phyloP scores from a whole-genome alignment of 2,113 vertebrate species.

The Hydrolagus affinis region DNA sequence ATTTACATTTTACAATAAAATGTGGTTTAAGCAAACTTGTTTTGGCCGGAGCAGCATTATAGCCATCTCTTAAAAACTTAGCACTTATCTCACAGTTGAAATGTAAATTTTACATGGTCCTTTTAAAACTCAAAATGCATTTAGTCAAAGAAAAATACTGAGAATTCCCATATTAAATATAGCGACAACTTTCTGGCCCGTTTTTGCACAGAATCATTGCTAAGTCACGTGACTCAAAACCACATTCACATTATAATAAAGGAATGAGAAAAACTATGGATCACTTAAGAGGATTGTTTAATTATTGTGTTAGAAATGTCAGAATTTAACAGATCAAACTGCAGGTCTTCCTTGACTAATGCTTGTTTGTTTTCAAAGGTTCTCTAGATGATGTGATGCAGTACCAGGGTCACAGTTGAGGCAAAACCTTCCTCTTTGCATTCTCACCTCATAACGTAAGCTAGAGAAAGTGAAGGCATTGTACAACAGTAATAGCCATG shows the following conservation, averaged over 20 bases:
- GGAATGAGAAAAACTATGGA: conserved; percentile 3
- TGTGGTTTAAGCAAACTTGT: conserved; percentile 16
- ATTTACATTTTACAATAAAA: conserved; percentile 5
- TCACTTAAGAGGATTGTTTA: conserved; percentile 7
- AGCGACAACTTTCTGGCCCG: neutral
- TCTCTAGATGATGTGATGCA: conserved; percentile 53
- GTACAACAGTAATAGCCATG: conserved; percentile 60
- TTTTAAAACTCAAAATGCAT: neutral
- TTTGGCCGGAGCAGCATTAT: neutral
- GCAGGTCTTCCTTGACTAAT: conserved; percentile 57
- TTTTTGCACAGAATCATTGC: neutral
- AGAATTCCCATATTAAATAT: neutral
- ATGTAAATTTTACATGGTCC: conserved; percentile 16
- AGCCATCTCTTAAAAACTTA: neutral
- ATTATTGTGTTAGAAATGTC: conserved; percentile 59
- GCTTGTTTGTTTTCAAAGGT: conserved; percentile 54
- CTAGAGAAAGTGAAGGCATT: conserved; percentile 52
- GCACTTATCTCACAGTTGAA: neutral
- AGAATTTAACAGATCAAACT: conserved; percentile 58
- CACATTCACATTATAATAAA: neutral
- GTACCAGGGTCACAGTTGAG: conserved; percentile 57
- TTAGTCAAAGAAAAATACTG: neutral
- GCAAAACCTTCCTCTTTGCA: conserved; percentile 49
- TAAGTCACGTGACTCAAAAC: neutral
- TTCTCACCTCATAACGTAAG: conserved; percentile 50